phyloP scores from a whole-genome alignment of 2,113 vertebrate genomes.

The Triplophysa tibetana region DNA sequence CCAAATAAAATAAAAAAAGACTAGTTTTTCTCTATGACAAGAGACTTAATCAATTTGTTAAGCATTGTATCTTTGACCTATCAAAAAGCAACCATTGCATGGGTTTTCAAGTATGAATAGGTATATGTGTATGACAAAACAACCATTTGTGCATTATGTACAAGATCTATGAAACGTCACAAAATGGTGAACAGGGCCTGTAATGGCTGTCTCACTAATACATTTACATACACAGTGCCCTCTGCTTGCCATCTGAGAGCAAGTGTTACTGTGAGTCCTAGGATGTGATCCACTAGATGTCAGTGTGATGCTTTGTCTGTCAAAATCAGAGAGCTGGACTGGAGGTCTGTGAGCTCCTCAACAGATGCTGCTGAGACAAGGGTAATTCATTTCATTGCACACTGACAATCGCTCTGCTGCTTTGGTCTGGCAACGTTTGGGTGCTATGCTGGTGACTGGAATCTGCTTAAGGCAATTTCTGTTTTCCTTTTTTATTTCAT shows the following conservation, averaged over 20 bases:
- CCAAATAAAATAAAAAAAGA: too few relatives aligned
- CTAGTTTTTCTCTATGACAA: too few relatives aligned
- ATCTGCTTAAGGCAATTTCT: conserved; percentile 17
- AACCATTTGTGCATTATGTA: background rate
- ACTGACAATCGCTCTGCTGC: conserved; percentile 36
- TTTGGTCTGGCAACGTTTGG: conserved; percentile 25
- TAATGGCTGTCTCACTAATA: conserved; percentile 53
- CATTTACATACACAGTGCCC: conserved; percentile 54
- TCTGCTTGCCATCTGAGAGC: conserved; percentile 52
- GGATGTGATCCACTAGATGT: conserved; percentile 65
- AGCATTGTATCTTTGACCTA: too few relatives aligned
- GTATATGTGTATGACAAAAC: background rate
- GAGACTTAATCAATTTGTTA: too few relatives aligned
- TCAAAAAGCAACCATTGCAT: background rate
- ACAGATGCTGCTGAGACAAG: conserved; percentile 55
- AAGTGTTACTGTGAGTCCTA: background rate
- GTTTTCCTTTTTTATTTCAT: background rate
- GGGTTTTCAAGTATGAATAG: background rate
- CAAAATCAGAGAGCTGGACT: conserved; percentile 11
- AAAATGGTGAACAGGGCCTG: conserved; percentile 57
- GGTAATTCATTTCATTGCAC: conserved; percentile 53
- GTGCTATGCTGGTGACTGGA: conserved; percentile 16
- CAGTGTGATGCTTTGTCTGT: conserved; percentile 59
- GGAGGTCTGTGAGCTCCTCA: conserved; percentile 50
- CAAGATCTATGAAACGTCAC: conserved; percentile 43